Evolutionary conservation across 1,140 invertebrate species (phyloP).

Genomic region (Brachionus sp.): DNA sequence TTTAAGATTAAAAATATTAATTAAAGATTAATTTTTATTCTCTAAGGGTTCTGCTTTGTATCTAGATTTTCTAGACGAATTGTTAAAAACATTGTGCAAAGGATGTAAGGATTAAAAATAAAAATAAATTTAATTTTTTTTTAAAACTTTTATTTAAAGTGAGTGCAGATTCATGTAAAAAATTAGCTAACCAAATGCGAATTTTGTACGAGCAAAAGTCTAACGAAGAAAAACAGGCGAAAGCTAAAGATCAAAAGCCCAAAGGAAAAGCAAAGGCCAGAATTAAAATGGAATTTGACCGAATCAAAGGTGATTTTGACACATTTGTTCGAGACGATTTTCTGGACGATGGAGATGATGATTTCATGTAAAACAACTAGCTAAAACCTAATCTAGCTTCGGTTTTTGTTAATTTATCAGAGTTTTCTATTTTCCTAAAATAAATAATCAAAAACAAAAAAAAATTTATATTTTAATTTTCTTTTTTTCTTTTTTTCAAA

Average conservation of each 20-base stretch:
- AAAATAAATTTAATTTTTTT: background rate
- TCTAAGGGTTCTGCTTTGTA: background rate
- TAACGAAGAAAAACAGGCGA: conserved; percentile 33
- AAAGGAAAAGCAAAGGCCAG: conserved; percentile 26
- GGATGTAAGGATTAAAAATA: background rate
- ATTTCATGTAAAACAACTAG: conserved; percentile 36
- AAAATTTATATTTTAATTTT: background rate
- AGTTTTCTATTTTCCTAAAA: conserved; percentile 2
- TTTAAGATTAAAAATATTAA: background rate
- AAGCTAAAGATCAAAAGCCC: conserved; percentile 6
- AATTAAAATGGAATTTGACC: conserved; percentile 30
- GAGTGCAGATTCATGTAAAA: background rate
- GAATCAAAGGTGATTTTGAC: conserved; percentile 32
- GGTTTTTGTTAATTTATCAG: background rate
- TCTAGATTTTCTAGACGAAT: conserved; percentile 23
- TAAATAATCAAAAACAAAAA: background rate
- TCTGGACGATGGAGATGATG: conserved; percentile 33
- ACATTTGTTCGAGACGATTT: background rate
- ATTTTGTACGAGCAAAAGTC: background rate
- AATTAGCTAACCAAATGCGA: conserved; percentile 5
- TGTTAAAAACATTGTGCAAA: conserved; percentile 37
- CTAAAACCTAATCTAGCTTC: background rate
- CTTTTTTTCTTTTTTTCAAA: no score
- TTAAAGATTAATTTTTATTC: background rate
- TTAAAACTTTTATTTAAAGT: background rate